A percentile compares a stretch with the other conserved stretches of the same genome.
phyloP scores from a whole-genome alignment of 2,113 vertebrate genomes.

The Rhinichthys klamathensis region DNA sequence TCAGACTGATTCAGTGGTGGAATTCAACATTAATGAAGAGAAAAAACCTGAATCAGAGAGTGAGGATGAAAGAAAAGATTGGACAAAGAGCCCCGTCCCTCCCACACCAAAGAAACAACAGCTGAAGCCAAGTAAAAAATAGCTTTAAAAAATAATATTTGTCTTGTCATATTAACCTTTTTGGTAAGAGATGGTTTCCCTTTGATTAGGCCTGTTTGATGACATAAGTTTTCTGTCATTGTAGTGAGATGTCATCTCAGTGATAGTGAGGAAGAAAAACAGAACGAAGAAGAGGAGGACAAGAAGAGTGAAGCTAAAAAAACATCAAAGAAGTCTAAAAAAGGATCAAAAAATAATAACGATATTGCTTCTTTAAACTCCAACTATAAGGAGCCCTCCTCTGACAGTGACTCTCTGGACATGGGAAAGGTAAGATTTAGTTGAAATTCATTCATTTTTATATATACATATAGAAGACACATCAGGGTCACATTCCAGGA shows the following conservation, averaged over 20 bases:
- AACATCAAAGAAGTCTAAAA: slow-evolving; percentile 61
- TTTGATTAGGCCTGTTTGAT: not conserved
- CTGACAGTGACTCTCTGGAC: slow-evolving; percentile 63
- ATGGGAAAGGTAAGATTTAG: slow-evolving; percentile 66
- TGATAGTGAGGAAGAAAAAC: slow-evolving; percentile 68
- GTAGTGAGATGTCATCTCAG: slow-evolving; percentile 75
- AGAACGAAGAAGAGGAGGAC: slow-evolving; percentile 60
- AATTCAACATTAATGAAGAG: slow-evolving; percentile 52
- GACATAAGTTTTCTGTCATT: not conserved
- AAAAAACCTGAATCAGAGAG: slow-evolving; percentile 53
- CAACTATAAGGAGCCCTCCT: slow-evolving; percentile 72
- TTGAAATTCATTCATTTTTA: not conserved
- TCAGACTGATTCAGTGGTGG: slow-evolving; percentile 57
- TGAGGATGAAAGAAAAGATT: slow-evolving; percentile 61
- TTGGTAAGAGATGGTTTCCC: not conserved
- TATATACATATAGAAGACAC: no score
- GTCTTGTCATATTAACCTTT: not conserved
- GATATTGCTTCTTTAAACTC: slow-evolving; percentile 74
- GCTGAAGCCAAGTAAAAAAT: slow-evolving; percentile 67
- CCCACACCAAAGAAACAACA: slow-evolving; percentile 64
- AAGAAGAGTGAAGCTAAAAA: slow-evolving; percentile 62
- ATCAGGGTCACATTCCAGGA: no score
- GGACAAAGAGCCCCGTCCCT: slow-evolving; percentile 39
- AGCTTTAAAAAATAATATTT: not conserved
- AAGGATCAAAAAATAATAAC: slow-evolving; percentile 57